Conservation (phyloP, 2,888 invertebrate genomes). For the Drosophila siamana region DNA sequence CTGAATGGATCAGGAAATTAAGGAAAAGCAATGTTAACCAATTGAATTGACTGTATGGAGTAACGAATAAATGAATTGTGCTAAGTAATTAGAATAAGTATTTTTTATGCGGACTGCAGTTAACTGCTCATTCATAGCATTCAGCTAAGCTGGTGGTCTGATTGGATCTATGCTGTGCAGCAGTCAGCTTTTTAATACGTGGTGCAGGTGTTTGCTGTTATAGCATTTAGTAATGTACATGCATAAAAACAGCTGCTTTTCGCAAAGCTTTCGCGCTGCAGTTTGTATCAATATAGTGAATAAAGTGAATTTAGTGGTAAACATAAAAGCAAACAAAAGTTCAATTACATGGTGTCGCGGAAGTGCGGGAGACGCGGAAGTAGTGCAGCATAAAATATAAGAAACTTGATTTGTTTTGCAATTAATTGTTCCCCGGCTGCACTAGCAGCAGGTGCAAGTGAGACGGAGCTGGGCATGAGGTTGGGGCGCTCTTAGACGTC, state of each 20-base stretch:
- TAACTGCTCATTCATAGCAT: too few relatives aligned
- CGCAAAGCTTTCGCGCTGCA: not conserved
- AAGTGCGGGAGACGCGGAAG: not conserved
- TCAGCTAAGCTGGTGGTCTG: not conserved
- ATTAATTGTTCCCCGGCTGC: slow-evolving; percentile 12
- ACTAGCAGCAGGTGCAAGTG: not conserved
- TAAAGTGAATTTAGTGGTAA: not conserved
- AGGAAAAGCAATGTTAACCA: not conserved
- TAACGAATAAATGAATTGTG: not conserved
- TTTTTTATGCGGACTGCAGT: too few relatives aligned
- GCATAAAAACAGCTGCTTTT: not conserved
- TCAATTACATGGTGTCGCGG: not conserved
- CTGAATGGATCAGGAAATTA: too few relatives aligned
- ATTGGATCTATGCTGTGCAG: not conserved
- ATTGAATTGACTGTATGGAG: not conserved
- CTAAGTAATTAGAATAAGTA: too few relatives aligned
- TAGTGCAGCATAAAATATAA: slow-evolving; percentile 13
- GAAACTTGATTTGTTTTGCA: slow-evolving; percentile 23
- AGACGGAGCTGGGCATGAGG: not conserved
- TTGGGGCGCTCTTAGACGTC: not conserved
- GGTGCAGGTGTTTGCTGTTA: not conserved
- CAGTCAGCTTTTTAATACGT: not conserved
- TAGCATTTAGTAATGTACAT: not conserved
- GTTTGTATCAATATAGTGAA: not conserved
- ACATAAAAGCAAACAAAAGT: slow-evolving; percentile 1